Base-by-base conservation (phyloP, 2,113 vertebrate species). In the Ivindomyrus marchei region DNA sequence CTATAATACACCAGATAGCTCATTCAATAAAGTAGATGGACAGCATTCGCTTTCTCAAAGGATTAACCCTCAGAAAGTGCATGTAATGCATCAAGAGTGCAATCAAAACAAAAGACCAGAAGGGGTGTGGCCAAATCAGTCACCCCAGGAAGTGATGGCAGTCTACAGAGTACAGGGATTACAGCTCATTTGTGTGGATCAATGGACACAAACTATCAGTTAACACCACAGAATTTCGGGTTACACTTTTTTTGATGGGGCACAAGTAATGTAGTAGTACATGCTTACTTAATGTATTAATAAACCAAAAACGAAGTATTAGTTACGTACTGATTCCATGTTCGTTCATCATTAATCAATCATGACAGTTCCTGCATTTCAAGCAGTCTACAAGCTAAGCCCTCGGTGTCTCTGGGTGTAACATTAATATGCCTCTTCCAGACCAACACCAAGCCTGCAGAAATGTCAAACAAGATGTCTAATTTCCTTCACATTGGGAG, bases 391-490 rank as follows among this genome's bases (percentile, higher is more conserved):
- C 66, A 74, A 74, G 66, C 10, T 11, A 31, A 74, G 66, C 66
- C 24, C 66, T 15, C 1, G 0, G 66, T 39, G 13, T 39, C 74
- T 77, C 74, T 6, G 4, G 5, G 13, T 8, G 6, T 19, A 42
- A 77, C 36, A 80, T 80, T 80, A 42, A 80, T 70, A 31, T 9
- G 27, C 56, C 10, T 58, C 50, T 58, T 42, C 39, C 24, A 89
- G 89, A 83, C 39, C 13, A 8, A 56, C 74, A 1, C 89, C 50
- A 42, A 11, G 46, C 46, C 24, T 3, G 94, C 94, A 91, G 96
- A 94, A 96, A 99, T 99, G 98, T 98, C 96, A 90, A 98, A 99
- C 93, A 99, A 99, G 96, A 98, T 99, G 98, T 98, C 98, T 91
- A 99, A 98, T 94, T 99, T 99, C 94, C 95, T 99, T 52, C 98